Evolutionary conservation across 2,888 invertebrate species (phyloP).

Genomic region (Crocallis elinguaria): DNA sequence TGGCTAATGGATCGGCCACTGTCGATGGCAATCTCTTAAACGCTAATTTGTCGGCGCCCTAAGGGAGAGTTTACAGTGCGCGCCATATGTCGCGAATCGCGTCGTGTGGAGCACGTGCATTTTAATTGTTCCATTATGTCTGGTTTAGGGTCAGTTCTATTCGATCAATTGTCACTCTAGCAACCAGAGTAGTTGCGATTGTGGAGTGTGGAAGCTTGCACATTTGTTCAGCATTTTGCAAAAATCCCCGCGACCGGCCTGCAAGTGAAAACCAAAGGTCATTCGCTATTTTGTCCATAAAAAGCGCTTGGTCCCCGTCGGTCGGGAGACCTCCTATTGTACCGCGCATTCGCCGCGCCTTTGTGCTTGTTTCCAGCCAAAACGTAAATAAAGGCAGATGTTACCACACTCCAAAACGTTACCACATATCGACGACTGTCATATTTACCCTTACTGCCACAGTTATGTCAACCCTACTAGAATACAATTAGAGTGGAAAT

Average conservation of each 20-base stretch:
- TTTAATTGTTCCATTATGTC: constrained; percentile 66
- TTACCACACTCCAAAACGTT: constrained; percentile 76
- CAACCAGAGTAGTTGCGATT: constrained; percentile 8
- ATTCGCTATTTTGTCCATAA: constrained; percentile 60
- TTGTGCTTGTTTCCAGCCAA: constrained; percentile 79
- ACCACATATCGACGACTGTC: constrained; percentile 39
- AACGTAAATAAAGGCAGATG: constrained; percentile 85
- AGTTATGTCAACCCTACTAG: constrained; percentile 42
- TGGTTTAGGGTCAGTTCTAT: constrained; percentile 42
- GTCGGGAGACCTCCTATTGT: constrained; percentile 61
- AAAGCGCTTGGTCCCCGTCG: constrained; percentile 45
- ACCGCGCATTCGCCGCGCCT: constrained; percentile 73
- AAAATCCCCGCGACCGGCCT: background rate
- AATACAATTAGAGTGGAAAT: constrained; percentile 30
- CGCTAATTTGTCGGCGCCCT: constrained; percentile 67
- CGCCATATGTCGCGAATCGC: constrained; percentile 74
- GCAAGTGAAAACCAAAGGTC: constrained; percentile 52
- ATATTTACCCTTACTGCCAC: constrained; percentile 30
- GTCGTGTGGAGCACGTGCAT: constrained; percentile 45
- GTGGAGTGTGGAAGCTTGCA: background rate
- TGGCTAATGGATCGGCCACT: constrained; percentile 76
- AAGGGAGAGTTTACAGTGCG: constrained; percentile 42
- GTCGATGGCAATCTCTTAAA: constrained; percentile 78
- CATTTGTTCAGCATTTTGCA: constrained; percentile 19
- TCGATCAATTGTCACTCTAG: constrained; percentile 26